A percentile compares a stretch with the other conserved stretches of the same genome.
Evolutionary conservation across 2,797 vertebrate species (phyloP).

Genomic region (Clamator glandarius): DNA sequence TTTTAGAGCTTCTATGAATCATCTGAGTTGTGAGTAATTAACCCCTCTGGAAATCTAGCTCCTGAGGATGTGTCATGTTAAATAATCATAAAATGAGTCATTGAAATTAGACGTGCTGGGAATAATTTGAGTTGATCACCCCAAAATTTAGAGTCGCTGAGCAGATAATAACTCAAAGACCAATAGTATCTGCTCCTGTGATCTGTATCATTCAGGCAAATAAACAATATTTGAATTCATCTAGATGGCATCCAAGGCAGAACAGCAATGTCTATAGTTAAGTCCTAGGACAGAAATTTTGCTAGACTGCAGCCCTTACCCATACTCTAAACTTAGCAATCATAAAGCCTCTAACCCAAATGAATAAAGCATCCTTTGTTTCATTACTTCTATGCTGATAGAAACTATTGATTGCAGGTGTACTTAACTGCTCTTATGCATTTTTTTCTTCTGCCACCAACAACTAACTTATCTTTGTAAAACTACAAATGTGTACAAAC

Average conservation of each 20-base stretch:
- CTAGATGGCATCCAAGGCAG: not conserved
- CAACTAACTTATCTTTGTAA: not conserved
- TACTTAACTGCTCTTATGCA: not conserved
- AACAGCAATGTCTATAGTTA: not conserved
- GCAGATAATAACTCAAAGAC: not conserved
- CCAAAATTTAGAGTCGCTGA: not conserved
- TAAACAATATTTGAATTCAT: not conserved
- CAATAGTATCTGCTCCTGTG: not conserved
- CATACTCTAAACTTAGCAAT: not conserved
- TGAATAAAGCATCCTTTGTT: not conserved
- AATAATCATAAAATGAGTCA: constrained; percentile 1
- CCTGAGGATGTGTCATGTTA: not conserved
- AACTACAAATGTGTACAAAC: not conserved
- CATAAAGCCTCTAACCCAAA: not conserved
- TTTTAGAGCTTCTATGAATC: constrained; percentile 6
- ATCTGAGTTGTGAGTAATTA: constrained; percentile 24
- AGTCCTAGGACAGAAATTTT: not conserved
- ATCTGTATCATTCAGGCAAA: not conserved
- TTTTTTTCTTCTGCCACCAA: not conserved
- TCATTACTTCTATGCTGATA: not conserved
- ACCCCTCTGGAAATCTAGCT: constrained; percentile 6
- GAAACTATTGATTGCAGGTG: not conserved
- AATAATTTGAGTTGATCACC: not conserved
- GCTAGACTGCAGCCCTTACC: not conserved
- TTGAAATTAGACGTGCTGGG: not conserved